These are phyloP conservation scores for Cossypha dichroa DNA, from an alignment of 2,797 vertebrate genomes.

Conservation along the genomic window DNA sequence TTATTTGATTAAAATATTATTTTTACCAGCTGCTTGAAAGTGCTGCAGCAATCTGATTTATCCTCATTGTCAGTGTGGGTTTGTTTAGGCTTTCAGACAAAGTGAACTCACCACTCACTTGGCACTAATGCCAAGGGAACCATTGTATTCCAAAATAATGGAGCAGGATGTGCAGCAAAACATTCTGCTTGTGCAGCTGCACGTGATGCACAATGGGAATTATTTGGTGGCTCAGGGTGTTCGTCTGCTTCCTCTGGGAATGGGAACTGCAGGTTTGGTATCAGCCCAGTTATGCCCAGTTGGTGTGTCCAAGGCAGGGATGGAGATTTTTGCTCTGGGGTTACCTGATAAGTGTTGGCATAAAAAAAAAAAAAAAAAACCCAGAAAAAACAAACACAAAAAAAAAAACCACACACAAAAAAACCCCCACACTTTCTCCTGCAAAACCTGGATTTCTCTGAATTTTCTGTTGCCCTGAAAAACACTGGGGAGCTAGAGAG, in stretches of 20 bases:
- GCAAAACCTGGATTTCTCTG: no score
- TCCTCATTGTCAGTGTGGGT: neutral
- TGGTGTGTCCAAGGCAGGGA: no score
- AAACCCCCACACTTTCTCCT: no score
- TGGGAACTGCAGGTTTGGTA: neutral
- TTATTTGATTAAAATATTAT: constrained; percentile 45
- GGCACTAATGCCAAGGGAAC: neutral
- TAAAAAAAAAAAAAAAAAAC: no score
- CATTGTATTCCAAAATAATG: neutral
- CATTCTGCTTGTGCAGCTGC: neutral
- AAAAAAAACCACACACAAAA: no score
- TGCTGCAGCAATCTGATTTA: neutral
- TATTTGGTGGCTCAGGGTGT: neutral
- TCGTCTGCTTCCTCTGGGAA: neutral
- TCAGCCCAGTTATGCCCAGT: neutral
- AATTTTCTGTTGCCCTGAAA: no score
- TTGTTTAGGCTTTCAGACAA: neutral
- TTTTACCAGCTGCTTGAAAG: constrained; percentile 1
- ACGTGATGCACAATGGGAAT: neutral
- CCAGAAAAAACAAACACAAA: no score
- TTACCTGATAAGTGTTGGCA: no score
- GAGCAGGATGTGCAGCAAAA: neutral
- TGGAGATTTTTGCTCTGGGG: no score
- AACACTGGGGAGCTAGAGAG: no score
- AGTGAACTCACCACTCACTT: neutral